phyloP scores from a whole-genome alignment of 2,113 vertebrate species.

The Prionailurus viverrinus region DNA sequence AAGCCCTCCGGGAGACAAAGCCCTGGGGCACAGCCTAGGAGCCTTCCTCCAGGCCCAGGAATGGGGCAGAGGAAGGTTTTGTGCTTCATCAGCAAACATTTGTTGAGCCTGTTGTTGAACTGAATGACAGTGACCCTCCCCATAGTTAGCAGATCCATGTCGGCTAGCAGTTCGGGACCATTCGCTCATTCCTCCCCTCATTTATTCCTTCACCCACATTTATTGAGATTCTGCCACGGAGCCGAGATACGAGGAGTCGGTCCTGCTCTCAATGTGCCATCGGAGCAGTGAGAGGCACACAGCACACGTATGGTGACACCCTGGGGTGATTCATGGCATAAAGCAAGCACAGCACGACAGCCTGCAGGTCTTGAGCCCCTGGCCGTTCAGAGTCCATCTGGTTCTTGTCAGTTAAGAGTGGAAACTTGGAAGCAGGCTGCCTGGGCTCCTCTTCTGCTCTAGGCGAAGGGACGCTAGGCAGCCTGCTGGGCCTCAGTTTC shows the following conservation, averaged over 20 bases:
- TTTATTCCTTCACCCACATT: not conserved
- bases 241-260: not conserved
- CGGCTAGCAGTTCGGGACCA: accelerated
- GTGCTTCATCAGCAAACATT: not conserved
- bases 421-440: not conserved
- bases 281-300: not conserved
- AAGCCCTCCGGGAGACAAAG: not conserved
- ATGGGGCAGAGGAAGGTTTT: not conserved
- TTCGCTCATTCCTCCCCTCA: not conserved
- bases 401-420: not conserved
- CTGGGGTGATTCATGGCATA: accelerated
- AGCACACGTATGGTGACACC: accelerated
- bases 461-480: not conserved
- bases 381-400: accelerated
- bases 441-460: not conserved
- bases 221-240: not conserved
- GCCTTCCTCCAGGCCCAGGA: not conserved
- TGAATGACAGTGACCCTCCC: not conserved
- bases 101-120: not conserved
- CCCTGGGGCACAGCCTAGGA: not conserved
- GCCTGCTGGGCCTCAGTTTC: not conserved
- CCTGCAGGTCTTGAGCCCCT: accelerated
- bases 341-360: not conserved
- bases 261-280: not conserved
- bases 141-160: accelerated